phyloP scores from a whole-genome alignment of 2,113 vertebrate genomes.

The Prietella phreatophila region DNA sequence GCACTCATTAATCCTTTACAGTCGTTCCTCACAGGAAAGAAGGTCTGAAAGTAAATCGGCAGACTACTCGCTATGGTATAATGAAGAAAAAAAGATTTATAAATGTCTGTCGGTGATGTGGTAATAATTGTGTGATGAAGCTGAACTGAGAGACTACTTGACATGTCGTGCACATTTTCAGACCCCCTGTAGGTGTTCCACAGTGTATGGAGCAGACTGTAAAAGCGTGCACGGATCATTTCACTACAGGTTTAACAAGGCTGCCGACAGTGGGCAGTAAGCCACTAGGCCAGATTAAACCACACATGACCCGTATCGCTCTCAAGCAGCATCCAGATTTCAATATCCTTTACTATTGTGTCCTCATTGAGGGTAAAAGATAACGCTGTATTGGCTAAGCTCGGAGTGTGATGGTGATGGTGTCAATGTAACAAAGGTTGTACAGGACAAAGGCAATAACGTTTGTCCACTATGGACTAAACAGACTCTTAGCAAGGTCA shows the following conservation, averaged over 20 bases:
- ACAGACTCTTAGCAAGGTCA: not conserved
- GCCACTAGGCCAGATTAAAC: not conserved
- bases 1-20: slow-evolving; percentile 5
- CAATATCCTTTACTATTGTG: not conserved
- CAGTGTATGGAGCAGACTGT: not conserved
- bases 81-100: slow-evolving; percentile 25
- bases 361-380: not conserved
- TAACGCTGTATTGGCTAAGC: not conserved
- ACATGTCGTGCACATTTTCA: not conserved
- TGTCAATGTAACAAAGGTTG: not conserved
- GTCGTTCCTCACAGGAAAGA: not conserved
- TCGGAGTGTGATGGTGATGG: not conserved
- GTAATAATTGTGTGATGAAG: not conserved
- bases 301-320: not conserved
- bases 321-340: not conserved
- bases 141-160: not conserved
- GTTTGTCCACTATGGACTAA: not conserved
- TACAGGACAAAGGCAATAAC: not conserved
- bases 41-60: slow-evolving; percentile 12
- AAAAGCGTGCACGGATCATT: not conserved
- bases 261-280: not conserved
- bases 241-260: not conserved
- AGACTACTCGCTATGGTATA: not conserved
- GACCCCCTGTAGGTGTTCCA: not conserved
- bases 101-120: not conserved